Evolutionary conservation across 1,140 invertebrate genomes (phyloP).

Genomic region (Anthonomus grandis): DNA sequence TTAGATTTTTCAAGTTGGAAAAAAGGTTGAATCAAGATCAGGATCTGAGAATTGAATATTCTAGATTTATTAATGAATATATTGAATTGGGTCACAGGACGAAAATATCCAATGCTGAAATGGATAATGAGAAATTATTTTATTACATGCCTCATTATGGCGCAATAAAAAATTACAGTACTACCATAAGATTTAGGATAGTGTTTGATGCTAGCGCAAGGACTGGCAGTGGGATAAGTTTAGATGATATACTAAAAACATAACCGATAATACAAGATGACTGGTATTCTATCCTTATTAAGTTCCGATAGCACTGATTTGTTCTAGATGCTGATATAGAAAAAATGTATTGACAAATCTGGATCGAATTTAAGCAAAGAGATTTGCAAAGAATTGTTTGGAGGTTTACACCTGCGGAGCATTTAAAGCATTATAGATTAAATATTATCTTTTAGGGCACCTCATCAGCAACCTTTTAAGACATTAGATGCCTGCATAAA

Average conservation of each 20-base stretch:
- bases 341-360: no score
- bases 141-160: neutral
- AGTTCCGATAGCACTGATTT: neutral
- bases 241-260: neutral
- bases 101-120: neutral
- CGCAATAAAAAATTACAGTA: neutral
- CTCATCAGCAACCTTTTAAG: no score
- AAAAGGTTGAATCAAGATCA: neutral
- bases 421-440: neutral
- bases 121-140: neutral
- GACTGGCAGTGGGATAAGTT: neutral
- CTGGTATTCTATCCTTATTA: neutral
- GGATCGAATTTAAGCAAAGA: neutral
- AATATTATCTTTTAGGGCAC: neutral
- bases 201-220: neutral
- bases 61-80: conserved; percentile 3
- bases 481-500: neutral
- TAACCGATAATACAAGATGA: neutral
- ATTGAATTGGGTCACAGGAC: neutral
- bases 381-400: neutral
- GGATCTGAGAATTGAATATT: conserved; percentile 20
- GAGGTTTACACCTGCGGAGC: neutral
- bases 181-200: neutral
- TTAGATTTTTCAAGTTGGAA: conserved; percentile 9
- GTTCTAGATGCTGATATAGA: no score